These are phyloP conservation scores for Heliopora coerulea DNA, from an alignment of 92 coral and sea anemone genomes.

Conservation along the genomic window DNA sequence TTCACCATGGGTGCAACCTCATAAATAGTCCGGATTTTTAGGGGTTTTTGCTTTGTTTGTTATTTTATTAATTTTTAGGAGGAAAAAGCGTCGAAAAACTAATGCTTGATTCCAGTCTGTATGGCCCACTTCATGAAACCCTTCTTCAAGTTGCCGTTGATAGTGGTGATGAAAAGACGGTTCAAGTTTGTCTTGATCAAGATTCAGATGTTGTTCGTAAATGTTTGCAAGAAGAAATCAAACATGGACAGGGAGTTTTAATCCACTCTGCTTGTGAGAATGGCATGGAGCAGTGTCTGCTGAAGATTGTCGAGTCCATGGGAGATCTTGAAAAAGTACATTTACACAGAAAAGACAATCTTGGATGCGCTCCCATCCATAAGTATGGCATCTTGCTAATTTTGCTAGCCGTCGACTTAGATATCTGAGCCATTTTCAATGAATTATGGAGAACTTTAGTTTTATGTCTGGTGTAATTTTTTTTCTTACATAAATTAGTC, in stretches of 20 bases:
- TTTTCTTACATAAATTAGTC: no score
- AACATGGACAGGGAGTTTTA: not conserved
- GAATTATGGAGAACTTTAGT: no score
- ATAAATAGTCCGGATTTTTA: no score
- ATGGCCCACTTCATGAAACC: not conserved
- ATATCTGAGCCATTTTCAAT: no score
- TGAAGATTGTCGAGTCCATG: conserved; percentile 16
- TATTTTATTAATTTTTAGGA: no score
- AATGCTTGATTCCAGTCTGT: not conserved
- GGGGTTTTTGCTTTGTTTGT: no score
- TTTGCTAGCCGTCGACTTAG: no score
- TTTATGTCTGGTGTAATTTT: no score
- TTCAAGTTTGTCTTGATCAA: conserved; percentile 25
- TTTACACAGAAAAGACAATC: conserved; percentile 20
- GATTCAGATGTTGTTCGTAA: conserved; percentile 10
- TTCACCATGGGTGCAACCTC: no score
- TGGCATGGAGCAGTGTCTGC: conserved; percentile 27
- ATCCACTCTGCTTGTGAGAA: conserved; percentile 25
- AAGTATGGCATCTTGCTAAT: not conserved
- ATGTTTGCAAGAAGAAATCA: conserved; percentile 18
- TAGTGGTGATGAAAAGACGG: conserved; percentile 23
- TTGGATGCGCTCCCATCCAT: conserved; percentile 24
- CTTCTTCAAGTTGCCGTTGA: conserved; percentile 23
- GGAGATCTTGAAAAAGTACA: conserved; percentile 16
- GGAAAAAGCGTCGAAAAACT: conserved; percentile 9